These are phyloP conservation scores for Drosophila fuyamai DNA, from an alignment of 1,140 invertebrate genomes.

Conservation along the genomic window DNA sequence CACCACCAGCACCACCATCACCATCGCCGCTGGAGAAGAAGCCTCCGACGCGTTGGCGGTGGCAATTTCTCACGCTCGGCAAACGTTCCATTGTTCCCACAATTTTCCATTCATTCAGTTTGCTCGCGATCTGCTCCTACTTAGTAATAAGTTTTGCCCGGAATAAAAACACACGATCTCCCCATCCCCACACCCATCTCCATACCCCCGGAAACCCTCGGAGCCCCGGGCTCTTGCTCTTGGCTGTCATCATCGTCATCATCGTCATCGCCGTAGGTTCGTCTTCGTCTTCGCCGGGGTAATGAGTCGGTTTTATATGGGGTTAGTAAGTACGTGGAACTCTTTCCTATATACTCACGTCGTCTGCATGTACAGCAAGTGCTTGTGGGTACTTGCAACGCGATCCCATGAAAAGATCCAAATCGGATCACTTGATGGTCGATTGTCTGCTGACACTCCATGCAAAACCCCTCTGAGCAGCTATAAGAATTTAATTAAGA, in stretches of 20 bases:
- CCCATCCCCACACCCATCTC: background rate
- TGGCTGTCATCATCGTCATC: constrained; percentile 49
- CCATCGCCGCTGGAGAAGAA: constrained; percentile 6
- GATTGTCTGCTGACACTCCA: constrained; percentile 25
- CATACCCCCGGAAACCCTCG: constrained; percentile 2
- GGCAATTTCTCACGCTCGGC: constrained; percentile 71
- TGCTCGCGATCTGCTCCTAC: constrained; percentile 78
- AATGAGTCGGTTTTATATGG: constrained; percentile 72
- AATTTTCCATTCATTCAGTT: constrained; percentile 81
- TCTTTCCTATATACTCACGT: constrained; percentile 36
- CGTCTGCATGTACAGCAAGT: constrained; percentile 10
- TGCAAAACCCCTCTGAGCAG: background rate
- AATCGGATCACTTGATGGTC: constrained; percentile 34
- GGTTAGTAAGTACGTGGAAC: constrained; percentile 50
- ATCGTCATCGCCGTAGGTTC: constrained; percentile 9
- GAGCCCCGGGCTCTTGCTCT: constrained; percentile 15
- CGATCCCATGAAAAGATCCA: constrained; percentile 16
- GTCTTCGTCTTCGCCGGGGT: constrained; percentile 30
- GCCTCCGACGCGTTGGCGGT: constrained; percentile 33
- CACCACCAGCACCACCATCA: constrained; percentile 23
- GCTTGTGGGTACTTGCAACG: constrained; percentile 8
- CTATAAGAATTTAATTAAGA: constrained; percentile 16
- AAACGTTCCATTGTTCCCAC: constrained; percentile 71
- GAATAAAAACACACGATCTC: constrained; percentile 42
- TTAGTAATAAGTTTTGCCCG: constrained; percentile 73